Evolutionary conservation across 1,140 invertebrate species (phyloP).

Genomic region (Helicoverpa armigera): DNA sequence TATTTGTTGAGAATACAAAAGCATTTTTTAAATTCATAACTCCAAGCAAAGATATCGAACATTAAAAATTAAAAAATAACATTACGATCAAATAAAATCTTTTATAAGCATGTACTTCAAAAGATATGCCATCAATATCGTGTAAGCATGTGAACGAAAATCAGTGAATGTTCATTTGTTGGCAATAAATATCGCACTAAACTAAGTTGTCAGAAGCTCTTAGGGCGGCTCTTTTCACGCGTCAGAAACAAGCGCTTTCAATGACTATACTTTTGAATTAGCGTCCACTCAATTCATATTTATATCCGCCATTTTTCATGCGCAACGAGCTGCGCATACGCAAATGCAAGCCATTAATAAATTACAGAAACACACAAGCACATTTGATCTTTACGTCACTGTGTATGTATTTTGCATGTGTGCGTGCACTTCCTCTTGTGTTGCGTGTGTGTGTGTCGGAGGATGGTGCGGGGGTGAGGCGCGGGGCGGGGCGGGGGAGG

Average conservation of each 20-base stretch:
- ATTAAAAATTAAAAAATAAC: too few relatives aligned
- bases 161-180: slow-evolving; percentile 21
- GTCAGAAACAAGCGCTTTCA: slow-evolving; percentile 57
- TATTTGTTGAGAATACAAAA: neutral
- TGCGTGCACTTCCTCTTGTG: slow-evolving; percentile 67
- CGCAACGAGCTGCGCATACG: slow-evolving; percentile 70
- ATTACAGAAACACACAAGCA: slow-evolving; percentile 74
- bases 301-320: slow-evolving; percentile 75
- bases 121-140: slow-evolving; percentile 12
- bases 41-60: too few relatives aligned
- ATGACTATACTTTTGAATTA: slow-evolving; percentile 67
- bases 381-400: slow-evolving; percentile 67
- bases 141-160: neutral
- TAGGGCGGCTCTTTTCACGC: slow-evolving; percentile 50
- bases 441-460: slow-evolving; percentile 60
- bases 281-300: slow-evolving; percentile 71
- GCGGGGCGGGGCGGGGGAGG: slow-evolving; percentile 55
- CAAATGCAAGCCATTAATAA: slow-evolving; percentile 80
- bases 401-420: slow-evolving; percentile 35
- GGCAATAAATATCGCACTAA: slow-evolving; percentile 17
- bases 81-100: too few relatives aligned
- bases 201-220: slow-evolving; percentile 35
- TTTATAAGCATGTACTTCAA: neutral
- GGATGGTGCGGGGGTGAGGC: slow-evolving; percentile 54
- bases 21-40: too few relatives aligned